These are phyloP conservation scores for Eolophus roseicapilla DNA, from an alignment of 2,113 vertebrate species.

Conservation along the genomic window DNA sequence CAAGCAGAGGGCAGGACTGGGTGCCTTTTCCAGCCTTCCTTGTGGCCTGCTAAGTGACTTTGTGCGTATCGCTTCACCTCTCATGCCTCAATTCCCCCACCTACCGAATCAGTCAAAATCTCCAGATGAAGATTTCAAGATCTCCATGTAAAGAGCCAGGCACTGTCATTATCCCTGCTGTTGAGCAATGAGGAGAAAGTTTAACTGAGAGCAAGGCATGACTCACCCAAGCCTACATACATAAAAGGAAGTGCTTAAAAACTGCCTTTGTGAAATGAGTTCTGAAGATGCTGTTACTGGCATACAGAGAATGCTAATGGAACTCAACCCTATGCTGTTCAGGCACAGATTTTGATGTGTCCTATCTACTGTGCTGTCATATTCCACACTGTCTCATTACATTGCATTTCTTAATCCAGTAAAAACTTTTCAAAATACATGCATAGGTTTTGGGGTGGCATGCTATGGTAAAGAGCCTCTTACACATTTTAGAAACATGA, in stretches of 20 bases:
- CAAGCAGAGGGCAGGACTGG: background rate
- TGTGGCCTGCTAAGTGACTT: background rate
- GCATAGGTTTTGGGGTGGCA: background rate
- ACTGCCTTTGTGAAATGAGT: background rate
- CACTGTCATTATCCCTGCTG: background rate
- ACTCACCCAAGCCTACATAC: constrained; percentile 7
- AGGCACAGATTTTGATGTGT: background rate
- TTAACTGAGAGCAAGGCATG: constrained; percentile 31
- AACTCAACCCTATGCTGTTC: background rate
- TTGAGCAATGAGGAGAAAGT: constrained; percentile 49
- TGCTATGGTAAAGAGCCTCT: background rate
- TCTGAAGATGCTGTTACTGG: background rate
- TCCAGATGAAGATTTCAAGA: background rate
- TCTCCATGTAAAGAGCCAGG: background rate
- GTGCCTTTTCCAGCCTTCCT: background rate
- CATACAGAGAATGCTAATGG: background rate
- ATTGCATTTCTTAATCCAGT: background rate
- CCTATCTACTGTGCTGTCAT: background rate
- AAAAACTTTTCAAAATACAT: background rate
- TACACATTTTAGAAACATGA: background rate
- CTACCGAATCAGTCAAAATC: background rate
- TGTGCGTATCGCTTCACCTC: background rate
- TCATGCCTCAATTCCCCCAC: background rate
- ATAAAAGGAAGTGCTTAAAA: constrained; percentile 47
- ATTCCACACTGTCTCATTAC: background rate